phyloP scores from a whole-genome alignment of 2,113 vertebrate genomes.

The Oreocharis arfaki region DNA sequence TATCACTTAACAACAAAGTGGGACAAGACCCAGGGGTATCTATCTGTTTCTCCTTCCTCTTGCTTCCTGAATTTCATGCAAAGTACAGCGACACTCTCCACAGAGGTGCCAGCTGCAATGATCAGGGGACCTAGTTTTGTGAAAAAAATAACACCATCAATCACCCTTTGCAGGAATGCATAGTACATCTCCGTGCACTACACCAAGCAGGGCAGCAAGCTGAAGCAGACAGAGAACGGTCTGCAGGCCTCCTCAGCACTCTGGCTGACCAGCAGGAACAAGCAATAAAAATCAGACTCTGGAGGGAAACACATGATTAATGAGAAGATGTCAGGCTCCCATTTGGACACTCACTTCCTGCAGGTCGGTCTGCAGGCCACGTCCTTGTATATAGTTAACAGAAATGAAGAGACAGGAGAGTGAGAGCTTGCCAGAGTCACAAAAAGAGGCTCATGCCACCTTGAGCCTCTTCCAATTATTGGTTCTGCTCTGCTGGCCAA shows the following conservation, averaged over 20 bases:
- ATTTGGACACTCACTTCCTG: neutral
- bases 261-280: neutral
- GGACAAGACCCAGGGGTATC: conserved; percentile 16
- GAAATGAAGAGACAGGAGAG: neutral
- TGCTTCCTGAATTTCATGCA: neutral
- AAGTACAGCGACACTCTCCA: neutral
- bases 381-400: neutral
- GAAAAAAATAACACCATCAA: neutral
- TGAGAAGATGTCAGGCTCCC: neutral
- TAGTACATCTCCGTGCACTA: neutral
- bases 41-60: neutral
- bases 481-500: neutral
- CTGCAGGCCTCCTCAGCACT: neutral
- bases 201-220: fast-evolving
- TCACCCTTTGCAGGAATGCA: neutral
- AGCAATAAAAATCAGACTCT: neutral
- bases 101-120: neutral
- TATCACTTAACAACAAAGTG: conserved; percentile 8
- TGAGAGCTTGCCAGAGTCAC: neutral
- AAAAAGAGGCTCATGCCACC: neutral
- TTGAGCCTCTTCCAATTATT: neutral
- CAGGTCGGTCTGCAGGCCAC: neutral
- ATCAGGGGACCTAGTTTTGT: neutral
- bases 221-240: neutral
- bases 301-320: neutral